Percentiles rank a stretch among this genome's conserved stretches.
Evolutionary conservation across 2,113 vertebrate genomes (phyloP).

Genomic region (Syngnathus scovelli): DNA sequence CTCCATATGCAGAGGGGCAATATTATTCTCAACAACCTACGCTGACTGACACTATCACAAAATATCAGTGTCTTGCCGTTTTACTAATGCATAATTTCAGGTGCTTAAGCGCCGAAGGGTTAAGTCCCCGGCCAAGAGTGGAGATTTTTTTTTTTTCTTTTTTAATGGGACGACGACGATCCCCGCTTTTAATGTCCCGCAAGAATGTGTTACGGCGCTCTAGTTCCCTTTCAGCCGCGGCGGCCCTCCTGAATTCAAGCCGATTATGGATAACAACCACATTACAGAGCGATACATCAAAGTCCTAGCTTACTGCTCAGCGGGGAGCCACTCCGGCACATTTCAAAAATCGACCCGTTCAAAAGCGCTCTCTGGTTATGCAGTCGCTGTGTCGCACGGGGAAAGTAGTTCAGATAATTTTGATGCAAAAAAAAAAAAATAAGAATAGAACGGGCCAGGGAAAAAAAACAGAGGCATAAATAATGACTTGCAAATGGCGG

Average conservation of each 20-base stretch:
- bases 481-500: conserved; percentile 13
- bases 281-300: conserved; percentile 86
- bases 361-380: conserved; percentile 85
- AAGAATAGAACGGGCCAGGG: not conserved
- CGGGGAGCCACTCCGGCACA: conserved; percentile 91
- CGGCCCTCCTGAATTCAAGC: conserved; percentile 89
- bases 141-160: conserved; percentile 10
- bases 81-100: conserved; percentile 14
- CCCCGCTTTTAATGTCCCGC: conserved; percentile 54
- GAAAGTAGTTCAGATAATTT: conserved; percentile 76
- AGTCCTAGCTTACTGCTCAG: conserved; percentile 89
- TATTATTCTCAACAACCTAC: conserved; percentile 16
- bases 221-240: conserved; percentile 83
- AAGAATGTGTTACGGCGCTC: conserved; percentile 76
- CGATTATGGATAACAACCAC: conserved; percentile 98
- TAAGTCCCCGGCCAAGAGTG: conserved; percentile 45
- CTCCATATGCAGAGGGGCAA: conserved; percentile 33
- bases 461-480: conserved; percentile 11
- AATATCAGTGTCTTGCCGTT: conserved; percentile 11
- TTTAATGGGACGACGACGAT: conserved; percentile 32
- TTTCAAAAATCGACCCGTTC: conserved; percentile 90
- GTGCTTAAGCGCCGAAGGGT: conserved; percentile 13
- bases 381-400: conserved; percentile 91
- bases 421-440: conserved; percentile 58
- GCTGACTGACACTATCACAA: conserved; percentile 9